A percentile compares a stretch with the other conserved stretches of the same genome.
Evolutionary conservation across 2,797 vertebrate species (phyloP).

Genomic region (Craterocephalus amniculus): DNA sequence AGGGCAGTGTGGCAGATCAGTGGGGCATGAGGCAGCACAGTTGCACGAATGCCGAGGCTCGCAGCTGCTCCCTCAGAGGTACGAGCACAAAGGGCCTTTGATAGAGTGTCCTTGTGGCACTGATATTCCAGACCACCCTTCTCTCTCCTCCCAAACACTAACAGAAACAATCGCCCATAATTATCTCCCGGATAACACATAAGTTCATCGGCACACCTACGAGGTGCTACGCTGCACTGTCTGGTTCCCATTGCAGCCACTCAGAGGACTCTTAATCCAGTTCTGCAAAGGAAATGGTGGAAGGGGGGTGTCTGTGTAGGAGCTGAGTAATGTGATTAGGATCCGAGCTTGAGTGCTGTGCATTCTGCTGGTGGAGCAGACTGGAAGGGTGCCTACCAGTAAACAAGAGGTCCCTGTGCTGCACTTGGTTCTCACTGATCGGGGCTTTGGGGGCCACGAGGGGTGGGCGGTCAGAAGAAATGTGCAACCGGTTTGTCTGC

Average conservation of each 20-base stretch:
- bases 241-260: slow-evolving; percentile 32
- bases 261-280: slow-evolving; percentile 53
- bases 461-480: slow-evolving; percentile 50
- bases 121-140: slow-evolving; percentile 40
- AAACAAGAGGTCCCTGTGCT: slow-evolving; percentile 53
- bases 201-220: slow-evolving; percentile 50
- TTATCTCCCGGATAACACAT: slow-evolving; percentile 32
- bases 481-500: slow-evolving; percentile 39
- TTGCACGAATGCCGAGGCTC: slow-evolving; percentile 44
- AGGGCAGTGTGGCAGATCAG: slow-evolving; percentile 51
- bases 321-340: slow-evolving; percentile 74
- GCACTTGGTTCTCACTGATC: slow-evolving; percentile 20
- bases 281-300: slow-evolving; percentile 64
- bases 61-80: slow-evolving; percentile 71
- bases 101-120: slow-evolving; percentile 56
- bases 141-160: slow-evolving; percentile 17
- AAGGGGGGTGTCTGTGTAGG: slow-evolving; percentile 55
- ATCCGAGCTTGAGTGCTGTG: slow-evolving; percentile 51
- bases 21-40: slow-evolving; percentile 32
- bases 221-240: slow-evolving; percentile 32
- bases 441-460: slow-evolving; percentile 29
- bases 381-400: slow-evolving; percentile 46
- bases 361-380: slow-evolving; percentile 56
- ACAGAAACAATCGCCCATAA: slow-evolving; percentile 31
- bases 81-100: slow-evolving; percentile 71